These are phyloP conservation scores for Setophaga kirtlandii DNA, from an alignment of 2,113 vertebrate genomes.

Conservation along the genomic window DNA sequence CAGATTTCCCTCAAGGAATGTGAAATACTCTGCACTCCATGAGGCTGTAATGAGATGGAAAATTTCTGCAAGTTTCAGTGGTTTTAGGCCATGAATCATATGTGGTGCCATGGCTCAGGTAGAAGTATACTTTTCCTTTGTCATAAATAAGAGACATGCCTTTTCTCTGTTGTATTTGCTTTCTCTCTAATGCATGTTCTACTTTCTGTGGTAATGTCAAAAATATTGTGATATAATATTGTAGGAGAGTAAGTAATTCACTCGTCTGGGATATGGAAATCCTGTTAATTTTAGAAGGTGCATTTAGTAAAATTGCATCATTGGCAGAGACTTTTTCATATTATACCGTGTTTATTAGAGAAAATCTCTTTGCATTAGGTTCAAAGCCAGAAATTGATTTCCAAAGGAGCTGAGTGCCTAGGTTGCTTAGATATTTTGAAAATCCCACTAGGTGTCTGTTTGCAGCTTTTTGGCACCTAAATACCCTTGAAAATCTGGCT, in stretches of 20 bases:
- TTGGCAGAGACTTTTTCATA: not conserved
- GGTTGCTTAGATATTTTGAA: constrained; percentile 11
- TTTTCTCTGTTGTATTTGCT: not conserved
- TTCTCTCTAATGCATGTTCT: not conserved
- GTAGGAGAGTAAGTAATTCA: not conserved
- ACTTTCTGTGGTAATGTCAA: not conserved
- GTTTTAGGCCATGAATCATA: not conserved
- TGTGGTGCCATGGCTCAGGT: not conserved
- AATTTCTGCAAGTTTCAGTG: not conserved
- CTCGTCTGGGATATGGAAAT: constrained; percentile 10
- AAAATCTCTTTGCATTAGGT: constrained; percentile 24
- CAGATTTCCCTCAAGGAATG: not conserved
- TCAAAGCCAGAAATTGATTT: constrained; percentile 40
- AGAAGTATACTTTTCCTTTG: not conserved
- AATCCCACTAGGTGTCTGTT: not conserved
- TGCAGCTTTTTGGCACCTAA: constrained; percentile 15
- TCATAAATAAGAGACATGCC: not conserved
- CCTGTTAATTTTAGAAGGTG: not conserved
- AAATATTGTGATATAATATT: not conserved
- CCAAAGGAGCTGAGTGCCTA: not conserved
- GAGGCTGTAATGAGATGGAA: not conserved
- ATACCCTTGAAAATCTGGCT: constrained; percentile 6
- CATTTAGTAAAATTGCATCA: not conserved
- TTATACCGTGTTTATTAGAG: not conserved
- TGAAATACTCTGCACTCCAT: not conserved